Percentiles rank a stretch among this genome's conserved stretches.
Conservation (phyloP, 2,113 vertebrate species). For the Erythrolamprus reginae region DNA sequence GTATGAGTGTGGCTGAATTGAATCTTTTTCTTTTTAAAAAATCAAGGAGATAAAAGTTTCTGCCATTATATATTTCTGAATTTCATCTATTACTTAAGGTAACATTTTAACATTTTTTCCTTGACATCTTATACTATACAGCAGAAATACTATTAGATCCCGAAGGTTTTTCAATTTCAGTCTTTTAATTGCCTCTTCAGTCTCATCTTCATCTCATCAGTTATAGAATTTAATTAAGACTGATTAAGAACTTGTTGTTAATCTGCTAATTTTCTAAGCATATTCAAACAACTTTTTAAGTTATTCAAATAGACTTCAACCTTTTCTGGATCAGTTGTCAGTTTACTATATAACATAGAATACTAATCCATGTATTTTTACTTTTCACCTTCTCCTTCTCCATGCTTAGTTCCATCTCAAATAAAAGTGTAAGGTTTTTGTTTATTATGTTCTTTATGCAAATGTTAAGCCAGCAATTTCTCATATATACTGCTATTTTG, state of each 20-base stretch:
- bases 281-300: neutral
- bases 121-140: neutral
- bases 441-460: neutral
- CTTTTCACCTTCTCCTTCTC: neutral
- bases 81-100: neutral
- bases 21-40: neutral
- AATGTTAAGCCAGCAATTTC: neutral
- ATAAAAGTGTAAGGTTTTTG: neutral
- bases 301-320: neutral
- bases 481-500: neutral
- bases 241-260: neutral
- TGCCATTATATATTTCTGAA: neutral
- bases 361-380: neutral
- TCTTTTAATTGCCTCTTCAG: neutral
- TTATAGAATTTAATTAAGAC: neutral
- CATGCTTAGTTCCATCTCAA: neutral
- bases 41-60: neutral
- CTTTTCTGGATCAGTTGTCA: neutral
- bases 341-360: neutral
- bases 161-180: neutral
- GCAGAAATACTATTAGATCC: neutral
- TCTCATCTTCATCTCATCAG: neutral
- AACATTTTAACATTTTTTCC: neutral
- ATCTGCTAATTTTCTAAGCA: neutral
- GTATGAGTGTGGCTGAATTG: neutral